Percentiles rank a stretch among this genome's conserved stretches.
These are phyloP conservation scores for Stenichneumon culpator DNA, from an alignment of 2,888 invertebrate species.

Conservation along the genomic window DNA sequence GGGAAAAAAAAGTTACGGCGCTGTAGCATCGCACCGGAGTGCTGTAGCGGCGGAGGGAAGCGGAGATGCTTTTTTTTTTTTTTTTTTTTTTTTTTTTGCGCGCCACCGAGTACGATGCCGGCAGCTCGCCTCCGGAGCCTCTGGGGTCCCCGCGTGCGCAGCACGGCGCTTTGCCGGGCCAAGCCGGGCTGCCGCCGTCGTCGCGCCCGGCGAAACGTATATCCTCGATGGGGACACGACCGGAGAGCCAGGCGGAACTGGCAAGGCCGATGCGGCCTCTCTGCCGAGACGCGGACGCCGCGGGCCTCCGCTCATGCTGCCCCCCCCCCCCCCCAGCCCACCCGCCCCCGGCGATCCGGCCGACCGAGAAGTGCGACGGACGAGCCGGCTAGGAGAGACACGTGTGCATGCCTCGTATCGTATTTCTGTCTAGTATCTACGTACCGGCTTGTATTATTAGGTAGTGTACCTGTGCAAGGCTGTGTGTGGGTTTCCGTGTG, in stretches of 20 bases:
- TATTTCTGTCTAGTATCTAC: slow-evolving; percentile 58
- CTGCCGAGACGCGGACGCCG: slow-evolving; percentile 21
- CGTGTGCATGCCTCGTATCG: slow-evolving; percentile 59
- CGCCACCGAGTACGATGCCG: slow-evolving; percentile 46
- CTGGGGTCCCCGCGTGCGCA: slow-evolving; percentile 19
- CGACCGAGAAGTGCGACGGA: slow-evolving; percentile 36
- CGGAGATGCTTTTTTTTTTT: slow-evolving; percentile 40
- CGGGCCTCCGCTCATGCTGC: neutral
- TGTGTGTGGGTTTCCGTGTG: slow-evolving; percentile 4
- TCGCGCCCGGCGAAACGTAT: slow-evolving; percentile 58
- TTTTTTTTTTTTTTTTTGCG: slow-evolving; percentile 28
- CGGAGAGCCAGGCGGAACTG: slow-evolving; percentile 75
- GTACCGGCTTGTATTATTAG: slow-evolving; percentile 60
- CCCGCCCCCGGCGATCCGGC: slow-evolving; percentile 1
- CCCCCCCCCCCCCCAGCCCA: neutral
- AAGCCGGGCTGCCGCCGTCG: slow-evolving; percentile 34
- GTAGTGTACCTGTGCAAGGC: slow-evolving; percentile 24
- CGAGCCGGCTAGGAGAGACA: slow-evolving; percentile 37
- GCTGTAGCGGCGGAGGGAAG: slow-evolving; percentile 7
- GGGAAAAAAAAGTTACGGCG: slow-evolving; percentile 26
- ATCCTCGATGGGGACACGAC: slow-evolving; percentile 58
- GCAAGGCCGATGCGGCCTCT: slow-evolving; percentile 74
- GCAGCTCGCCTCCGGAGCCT: slow-evolving; percentile 39
- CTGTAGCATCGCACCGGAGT: slow-evolving; percentile 33
- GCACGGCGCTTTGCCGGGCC: slow-evolving; percentile 39